Conservation (phyloP, 2,888 invertebrate species). For the Homarus gammarus region DNA sequence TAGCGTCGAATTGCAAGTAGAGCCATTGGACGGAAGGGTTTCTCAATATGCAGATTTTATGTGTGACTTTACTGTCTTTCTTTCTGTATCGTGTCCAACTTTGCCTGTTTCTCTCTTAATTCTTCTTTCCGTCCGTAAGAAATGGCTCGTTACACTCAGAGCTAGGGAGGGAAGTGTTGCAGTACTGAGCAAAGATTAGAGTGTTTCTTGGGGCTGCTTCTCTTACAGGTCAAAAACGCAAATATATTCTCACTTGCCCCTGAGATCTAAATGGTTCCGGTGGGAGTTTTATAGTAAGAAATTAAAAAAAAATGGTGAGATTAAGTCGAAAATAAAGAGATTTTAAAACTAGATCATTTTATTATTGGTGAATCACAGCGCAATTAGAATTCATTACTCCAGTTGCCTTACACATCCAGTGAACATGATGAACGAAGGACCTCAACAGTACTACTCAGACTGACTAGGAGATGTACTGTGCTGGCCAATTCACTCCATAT, state of each 20-base stretch:
- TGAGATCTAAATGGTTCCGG: background rate
- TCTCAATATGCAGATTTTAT: constrained; percentile 18
- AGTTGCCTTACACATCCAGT: too few species aligned
- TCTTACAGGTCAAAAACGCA: background rate
- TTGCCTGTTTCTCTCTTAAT: constrained; percentile 13
- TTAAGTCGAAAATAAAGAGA: too few species aligned
- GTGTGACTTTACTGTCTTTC: background rate
- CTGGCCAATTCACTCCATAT: too few species aligned
- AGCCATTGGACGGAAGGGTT: background rate
- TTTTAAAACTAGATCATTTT: too few species aligned
- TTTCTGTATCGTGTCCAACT: background rate
- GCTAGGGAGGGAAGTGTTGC: background rate
- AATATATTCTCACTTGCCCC: background rate
- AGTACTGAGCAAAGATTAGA: background rate
- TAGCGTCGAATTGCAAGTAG: background rate
- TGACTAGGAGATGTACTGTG: too few species aligned
- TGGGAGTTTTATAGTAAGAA: background rate
- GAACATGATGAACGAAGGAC: too few species aligned
- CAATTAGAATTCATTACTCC: too few species aligned
- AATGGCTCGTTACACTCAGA: background rate
- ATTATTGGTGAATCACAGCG: too few species aligned
- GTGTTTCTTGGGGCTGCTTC: background rate
- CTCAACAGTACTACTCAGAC: too few species aligned
- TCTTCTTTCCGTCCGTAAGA: background rate
- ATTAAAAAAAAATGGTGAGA: too few species aligned